phyloP scores from a whole-genome alignment of 2,888 invertebrate species.

The Hypomecis punctinalis region DNA sequence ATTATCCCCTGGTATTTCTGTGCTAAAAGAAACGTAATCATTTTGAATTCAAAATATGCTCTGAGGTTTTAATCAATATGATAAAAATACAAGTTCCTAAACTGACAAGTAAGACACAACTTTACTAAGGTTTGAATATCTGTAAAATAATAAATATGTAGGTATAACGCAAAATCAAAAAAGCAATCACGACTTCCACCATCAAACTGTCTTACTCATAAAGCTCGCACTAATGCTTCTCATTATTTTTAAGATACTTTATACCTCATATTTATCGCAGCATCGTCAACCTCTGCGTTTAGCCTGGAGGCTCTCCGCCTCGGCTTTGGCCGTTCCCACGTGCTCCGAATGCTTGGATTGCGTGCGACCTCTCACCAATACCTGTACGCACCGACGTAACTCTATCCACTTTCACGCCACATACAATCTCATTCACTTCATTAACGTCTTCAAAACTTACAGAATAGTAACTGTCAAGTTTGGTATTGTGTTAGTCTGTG shows the following conservation, averaged over 20 bases:
- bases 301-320: conserved; percentile 78
- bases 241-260: conserved; percentile 36
- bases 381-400: conserved; percentile 62
- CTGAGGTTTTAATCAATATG: too few species aligned
- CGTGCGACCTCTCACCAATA: conserved; percentile 78
- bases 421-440: conserved; percentile 30
- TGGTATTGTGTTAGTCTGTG: conserved; percentile 58
- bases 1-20: too few species aligned
- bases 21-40: too few species aligned
- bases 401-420: conserved; percentile 57
- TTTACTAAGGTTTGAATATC: too few species aligned
- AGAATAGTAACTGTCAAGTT: conserved; percentile 36
- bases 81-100: too few species aligned
- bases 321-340: conserved; percentile 77
- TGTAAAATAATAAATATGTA: too few species aligned
- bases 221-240: conserved; percentile 72
- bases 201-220: conserved; percentile 50
- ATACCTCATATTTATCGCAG: conserved; percentile 74
- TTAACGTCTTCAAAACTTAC: conserved; percentile 2
- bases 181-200: conserved; percentile 27
- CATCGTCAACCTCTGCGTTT: conserved; percentile 81
- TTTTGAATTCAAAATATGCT: too few species aligned
- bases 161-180: not conserved
- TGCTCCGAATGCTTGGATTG: conserved; percentile 82
- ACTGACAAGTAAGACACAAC: too few species aligned